Percentiles rank a stretch among this genome's conserved stretches.
These are phyloP conservation scores for Colostygia pectinataria DNA, from an alignment of 2,888 invertebrate species.

Conservation along the genomic window DNA sequence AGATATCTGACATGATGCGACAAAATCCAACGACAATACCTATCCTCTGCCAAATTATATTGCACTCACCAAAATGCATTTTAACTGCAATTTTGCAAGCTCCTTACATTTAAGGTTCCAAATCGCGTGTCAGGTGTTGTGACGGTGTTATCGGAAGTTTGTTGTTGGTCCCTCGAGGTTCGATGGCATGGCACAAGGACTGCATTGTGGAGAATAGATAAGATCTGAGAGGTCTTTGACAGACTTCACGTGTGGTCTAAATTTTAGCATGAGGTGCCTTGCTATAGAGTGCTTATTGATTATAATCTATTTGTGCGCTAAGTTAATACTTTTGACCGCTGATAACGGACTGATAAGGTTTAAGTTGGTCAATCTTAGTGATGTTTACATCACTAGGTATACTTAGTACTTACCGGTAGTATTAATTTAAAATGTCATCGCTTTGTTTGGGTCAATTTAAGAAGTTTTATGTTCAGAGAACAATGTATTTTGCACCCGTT, in stretches of 20 bases:
- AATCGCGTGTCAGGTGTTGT: constrained; percentile 32
- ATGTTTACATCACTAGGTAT: neutral
- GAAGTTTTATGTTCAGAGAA: no score
- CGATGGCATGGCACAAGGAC: constrained; percentile 49
- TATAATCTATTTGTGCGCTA: constrained; percentile 9
- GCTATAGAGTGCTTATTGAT: constrained; percentile 25
- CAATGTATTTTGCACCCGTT: no score
- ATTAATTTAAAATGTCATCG: no score
- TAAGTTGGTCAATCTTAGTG: neutral
- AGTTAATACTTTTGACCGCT: constrained; percentile 4
- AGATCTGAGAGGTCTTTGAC: constrained; percentile 57
- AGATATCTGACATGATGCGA: constrained; percentile 25
- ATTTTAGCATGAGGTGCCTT: constrained; percentile 41
- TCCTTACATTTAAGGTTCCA: constrained; percentile 32
- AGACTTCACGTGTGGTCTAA: constrained; percentile 66
- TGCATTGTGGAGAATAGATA: constrained; percentile 63
- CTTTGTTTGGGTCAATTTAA: no score
- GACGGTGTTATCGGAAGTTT: constrained; percentile 18
- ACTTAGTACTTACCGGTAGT: no score
- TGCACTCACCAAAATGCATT: constrained; percentile 32
- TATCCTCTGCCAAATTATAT: constrained; percentile 15
- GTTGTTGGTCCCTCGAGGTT: constrained; percentile 46
- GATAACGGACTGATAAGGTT: constrained; percentile 9
- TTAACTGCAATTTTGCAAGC: constrained; percentile 21
- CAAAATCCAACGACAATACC: constrained; percentile 33